Evolutionary conservation across 2,797 vertebrate genomes (phyloP), one percentile per base, ranked within the genome.

Genomic region (Sphaeramia orbicularis): DNA sequence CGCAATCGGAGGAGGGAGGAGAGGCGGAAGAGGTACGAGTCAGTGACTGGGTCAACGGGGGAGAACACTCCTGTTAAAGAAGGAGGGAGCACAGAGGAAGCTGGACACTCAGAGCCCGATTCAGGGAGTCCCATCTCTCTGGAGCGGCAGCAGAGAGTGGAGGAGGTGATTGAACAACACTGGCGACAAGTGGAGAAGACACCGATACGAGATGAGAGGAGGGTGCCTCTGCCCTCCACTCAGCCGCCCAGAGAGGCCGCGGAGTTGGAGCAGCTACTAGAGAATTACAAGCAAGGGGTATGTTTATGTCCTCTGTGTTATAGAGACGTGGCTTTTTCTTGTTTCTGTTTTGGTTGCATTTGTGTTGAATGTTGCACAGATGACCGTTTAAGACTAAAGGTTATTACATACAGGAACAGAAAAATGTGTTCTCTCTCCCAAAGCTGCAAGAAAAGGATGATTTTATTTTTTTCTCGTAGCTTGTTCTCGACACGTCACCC

Each of bases 171-270:
- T 2, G 95, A 95, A 68, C 91, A 95, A 75, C 94, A 90, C 78
- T 95, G 95, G 95, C 91, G 94, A 62, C 93, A 95, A 85, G 94
- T 95, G 74, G 95, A 95, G 88, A 93, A 91, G 70, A 95, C 95
- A 0, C 95, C 94, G 13, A 87, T 95, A 32, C 81, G 94, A 38
- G 94, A 95, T 1, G 94, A 95, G 78, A 89, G 91, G 73, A 88
- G 93, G 67, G 90, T 95, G 10, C 89, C 93, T 1, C 80, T 95
- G 55, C 85, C 93, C 13, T 35, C 79, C 0, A 27, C 90, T 0
- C 27, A 58, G 56, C 89, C 79, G 13, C 13, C 80, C 19, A 86
- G 76, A 73, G 93, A 95, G 52, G 86, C 90, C 0, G 60, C 67
- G 0, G 93, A 94, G 67, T 88, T 95, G 58, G 92, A 94, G 84